Evolutionary conservation across 2,797 vertebrate species (phyloP), one percentile per base, ranked within the genome.

Genomic region (Fringilla coelebs): DNA sequence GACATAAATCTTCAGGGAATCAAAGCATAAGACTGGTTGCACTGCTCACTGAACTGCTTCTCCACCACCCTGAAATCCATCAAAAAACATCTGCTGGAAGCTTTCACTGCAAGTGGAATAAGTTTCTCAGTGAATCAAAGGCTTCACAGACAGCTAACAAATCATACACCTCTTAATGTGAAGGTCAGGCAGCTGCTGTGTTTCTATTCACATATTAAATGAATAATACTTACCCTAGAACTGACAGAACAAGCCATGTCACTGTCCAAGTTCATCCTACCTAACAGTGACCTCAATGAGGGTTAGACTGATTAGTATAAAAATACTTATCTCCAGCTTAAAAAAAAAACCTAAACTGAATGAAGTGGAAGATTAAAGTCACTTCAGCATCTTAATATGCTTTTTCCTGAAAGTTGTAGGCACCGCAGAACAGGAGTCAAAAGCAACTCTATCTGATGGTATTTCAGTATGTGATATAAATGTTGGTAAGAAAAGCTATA

Each of bases 1-100:
- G 51, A 85, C 54, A 72, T 66, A 88, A 93, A 95, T 96, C 79
- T 88, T 45, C 10, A 58, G 34, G 62, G 76, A 89, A 93, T 40
- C 49, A 85, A 67, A 91, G 65, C 76, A 11, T 62, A 43, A 78
- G 34, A 49, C 38, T 62, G 28, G 25, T 58, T 94, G n/a, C n/a
- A 38, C 58, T 91, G 73, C 46, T 81, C 88, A 72, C 46, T 78
- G 66, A 85, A 58, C 68, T 3, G 5, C 73, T 88, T 74, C 76
- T 51, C n/a, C 3, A 3, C 26, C 61, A 62, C 51, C 13, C 62
- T 62, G 83, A 94, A 91, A 94, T 94, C 38, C 76, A 84, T 86
- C 73, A 88, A 58, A 55, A 83, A 88, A 81, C 36, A 48, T 78
- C 79, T 91, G 31, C 82, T 93, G 52, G 83, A 84, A 90, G n/a